Evolutionary conservation across 2,797 vertebrate genomes (phyloP).

Genomic region (Gephyroberyx darwinii): DNA sequence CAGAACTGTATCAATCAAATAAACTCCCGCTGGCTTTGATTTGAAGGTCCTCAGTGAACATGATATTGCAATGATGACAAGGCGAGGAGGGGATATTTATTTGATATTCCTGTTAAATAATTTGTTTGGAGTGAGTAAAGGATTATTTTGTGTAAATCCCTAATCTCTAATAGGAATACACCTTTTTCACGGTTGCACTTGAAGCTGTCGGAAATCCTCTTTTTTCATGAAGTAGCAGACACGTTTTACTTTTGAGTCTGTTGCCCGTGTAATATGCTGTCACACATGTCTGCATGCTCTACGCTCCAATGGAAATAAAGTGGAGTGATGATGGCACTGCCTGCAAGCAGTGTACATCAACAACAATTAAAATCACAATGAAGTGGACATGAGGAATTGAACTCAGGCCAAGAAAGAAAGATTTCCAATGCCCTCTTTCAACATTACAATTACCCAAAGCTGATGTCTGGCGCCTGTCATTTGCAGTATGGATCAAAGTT

Average conservation of each 20-base stretch:
- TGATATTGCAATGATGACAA: conserved; percentile 45
- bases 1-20: conserved; percentile 38
- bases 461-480: conserved; percentile 79
- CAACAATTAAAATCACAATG: conserved; percentile 26
- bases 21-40: conserved; percentile 42
- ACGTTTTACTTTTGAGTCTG: conserved; percentile 5
- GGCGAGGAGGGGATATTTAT: conserved; percentile 31
- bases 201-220: not conserved
- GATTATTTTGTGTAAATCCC: conserved; percentile 36
- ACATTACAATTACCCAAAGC: conserved; percentile 74
- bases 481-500: conserved; percentile 72
- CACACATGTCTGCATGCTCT: conserved; percentile 2
- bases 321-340: conserved; percentile 28
- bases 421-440: conserved; percentile 69
- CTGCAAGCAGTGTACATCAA: conserved; percentile 15
- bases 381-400: conserved; percentile 43
- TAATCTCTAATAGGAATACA: conserved; percentile 18
- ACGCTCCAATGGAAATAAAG: conserved; percentile 18
- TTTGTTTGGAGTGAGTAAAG: conserved; percentile 26
- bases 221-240: conserved; percentile 11
- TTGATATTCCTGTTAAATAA: conserved; percentile 45
- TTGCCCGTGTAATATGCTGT: conserved; percentile 15
- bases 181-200: conserved; percentile 15
- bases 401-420: conserved; percentile 47
- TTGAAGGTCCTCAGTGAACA: conserved; percentile 21